Conservation (phyloP, 2,797 vertebrate species). For the Coregonus suidteri region DNA sequence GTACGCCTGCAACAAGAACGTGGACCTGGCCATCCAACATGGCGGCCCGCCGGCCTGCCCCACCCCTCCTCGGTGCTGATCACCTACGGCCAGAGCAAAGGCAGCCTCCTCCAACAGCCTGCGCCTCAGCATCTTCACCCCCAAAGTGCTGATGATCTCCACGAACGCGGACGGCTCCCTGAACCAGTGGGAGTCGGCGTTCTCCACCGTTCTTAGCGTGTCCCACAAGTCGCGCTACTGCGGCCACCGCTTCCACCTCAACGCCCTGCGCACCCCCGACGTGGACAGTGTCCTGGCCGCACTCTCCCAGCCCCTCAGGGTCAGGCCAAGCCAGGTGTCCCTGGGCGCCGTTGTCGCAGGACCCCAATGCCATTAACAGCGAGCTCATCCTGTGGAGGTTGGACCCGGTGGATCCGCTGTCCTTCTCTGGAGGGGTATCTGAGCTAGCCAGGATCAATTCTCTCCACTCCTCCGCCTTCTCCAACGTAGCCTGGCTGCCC, state of each 20-base stretch:
- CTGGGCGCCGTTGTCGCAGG: constrained; percentile 78
- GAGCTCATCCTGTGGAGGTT: constrained; percentile 98
- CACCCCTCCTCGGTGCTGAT: constrained; percentile 88
- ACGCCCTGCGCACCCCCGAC: constrained; percentile 84
- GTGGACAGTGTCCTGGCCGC: constrained; percentile 62
- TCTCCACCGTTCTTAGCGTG: constrained; percentile 96
- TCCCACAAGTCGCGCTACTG: constrained; percentile 97
- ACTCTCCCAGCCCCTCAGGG: constrained; percentile 45
- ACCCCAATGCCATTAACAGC: constrained; percentile 91
- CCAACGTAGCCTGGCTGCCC: constrained; percentile 96
- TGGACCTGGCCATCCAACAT: constrained; percentile 94
- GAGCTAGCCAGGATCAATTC: constrained; percentile 97
- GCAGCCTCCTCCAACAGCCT: constrained; percentile 79
- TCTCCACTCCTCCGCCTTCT: constrained; percentile 94
- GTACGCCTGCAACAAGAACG: constrained; percentile 98
- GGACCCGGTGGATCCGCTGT: constrained; percentile 94
- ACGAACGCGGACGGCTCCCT: constrained; percentile 96
- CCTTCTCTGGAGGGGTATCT: constrained; percentile 94
- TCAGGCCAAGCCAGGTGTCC: constrained; percentile 63
- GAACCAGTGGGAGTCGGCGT: constrained; percentile 98
- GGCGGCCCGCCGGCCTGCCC: constrained; percentile 84
- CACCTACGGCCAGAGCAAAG: constrained; percentile 90
- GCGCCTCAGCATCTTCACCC: constrained; percentile 95
- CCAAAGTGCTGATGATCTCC: constrained; percentile 97
- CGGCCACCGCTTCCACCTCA: constrained; percentile 98